These are phyloP conservation scores for Smittia aterrima DNA, from an alignment of 2,888 invertebrate genomes.

Conservation along the genomic window DNA sequence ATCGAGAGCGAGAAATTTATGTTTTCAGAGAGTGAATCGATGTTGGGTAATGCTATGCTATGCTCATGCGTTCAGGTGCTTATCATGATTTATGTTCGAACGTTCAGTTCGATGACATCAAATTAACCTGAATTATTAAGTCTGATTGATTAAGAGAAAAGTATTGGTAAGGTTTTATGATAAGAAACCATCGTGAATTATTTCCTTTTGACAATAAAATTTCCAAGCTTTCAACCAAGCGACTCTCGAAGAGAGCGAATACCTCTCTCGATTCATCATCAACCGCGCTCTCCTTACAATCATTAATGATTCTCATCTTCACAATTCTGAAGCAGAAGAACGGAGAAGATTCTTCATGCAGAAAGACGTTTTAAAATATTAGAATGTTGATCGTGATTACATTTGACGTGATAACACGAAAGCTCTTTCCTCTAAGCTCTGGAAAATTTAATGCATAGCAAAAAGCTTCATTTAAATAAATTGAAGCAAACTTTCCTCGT, in stretches of 20 bases:
- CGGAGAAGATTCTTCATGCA: too few relatives aligned
- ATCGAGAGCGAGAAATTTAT: neutral
- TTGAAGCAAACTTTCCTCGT: neutral
- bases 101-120: conserved; percentile 13
- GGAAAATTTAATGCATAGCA: neutral
- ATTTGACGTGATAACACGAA: neutral
- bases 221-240: too few relatives aligned
- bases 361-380: too few relatives aligned
- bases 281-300: neutral
- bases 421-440: neutral
- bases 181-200: neutral
- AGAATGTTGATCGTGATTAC: neutral
- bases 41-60: neutral
- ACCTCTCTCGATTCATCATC: neutral
- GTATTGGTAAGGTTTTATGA: too few relatives aligned
- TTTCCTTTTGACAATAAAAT: neutral
- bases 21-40: neutral
- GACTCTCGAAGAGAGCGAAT: conserved; percentile 1
- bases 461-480: conserved; percentile 16
- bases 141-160: neutral
- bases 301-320: neutral
- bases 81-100: conserved; percentile 25
- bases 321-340: too few relatives aligned
- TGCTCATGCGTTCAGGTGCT: conserved; percentile 33
- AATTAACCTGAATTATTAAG: conserved; percentile 35